phyloP scores from a whole-genome alignment of 2,113 vertebrate species.

The Pangasianodon hypophthalmus region DNA sequence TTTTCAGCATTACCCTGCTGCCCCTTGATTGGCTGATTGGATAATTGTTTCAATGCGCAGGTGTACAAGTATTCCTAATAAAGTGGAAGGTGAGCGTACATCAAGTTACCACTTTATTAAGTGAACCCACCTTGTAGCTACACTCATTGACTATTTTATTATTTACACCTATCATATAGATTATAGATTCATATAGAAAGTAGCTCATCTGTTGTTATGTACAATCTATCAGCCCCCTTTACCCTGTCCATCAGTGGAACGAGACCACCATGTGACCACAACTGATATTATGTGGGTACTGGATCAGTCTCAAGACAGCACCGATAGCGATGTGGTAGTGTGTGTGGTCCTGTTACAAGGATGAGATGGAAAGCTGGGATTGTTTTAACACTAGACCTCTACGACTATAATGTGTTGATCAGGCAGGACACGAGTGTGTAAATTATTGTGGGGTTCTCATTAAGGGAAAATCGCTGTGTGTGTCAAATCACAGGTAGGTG shows the following conservation, averaged over 20 bases:
- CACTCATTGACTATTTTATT: background rate
- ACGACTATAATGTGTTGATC: background rate
- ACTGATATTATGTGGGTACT: background rate
- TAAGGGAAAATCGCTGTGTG: background rate
- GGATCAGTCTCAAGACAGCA: background rate
- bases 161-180: background rate
- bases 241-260: background rate
- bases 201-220: background rate
- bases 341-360: background rate
- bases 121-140: background rate
- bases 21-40: background rate
- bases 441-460: background rate
- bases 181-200: background rate
- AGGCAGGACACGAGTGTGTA: background rate
- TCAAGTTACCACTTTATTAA: background rate
- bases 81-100: background rate
- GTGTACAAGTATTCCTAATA: background rate
- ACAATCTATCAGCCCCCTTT: background rate
- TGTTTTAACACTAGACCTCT: background rate
- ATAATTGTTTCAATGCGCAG: background rate
- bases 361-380: background rate
- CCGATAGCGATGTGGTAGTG: background rate
- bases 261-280: background rate
- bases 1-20: background rate
- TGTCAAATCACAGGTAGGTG: background rate